Conservation (phyloP, 2,113 vertebrate genomes). For the Emydocephalus ijimae region DNA sequence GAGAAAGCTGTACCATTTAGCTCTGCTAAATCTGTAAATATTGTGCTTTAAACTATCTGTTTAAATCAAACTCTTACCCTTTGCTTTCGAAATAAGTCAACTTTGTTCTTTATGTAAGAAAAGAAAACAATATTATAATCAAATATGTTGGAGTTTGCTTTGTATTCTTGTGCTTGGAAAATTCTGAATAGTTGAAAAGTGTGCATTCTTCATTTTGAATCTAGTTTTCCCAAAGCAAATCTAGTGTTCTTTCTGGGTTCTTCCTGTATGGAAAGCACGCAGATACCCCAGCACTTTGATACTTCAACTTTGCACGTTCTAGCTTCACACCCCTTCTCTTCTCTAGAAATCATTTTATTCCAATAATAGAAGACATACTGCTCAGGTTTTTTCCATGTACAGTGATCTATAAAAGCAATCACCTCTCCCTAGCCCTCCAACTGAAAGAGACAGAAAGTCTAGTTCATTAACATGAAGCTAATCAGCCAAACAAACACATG, state of each 20-base stretch:
- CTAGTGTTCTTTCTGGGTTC: neutral
- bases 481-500: conserved; percentile 23
- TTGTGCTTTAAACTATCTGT: neutral
- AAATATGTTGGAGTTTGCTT: neutral
- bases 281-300: neutral
- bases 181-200: neutral
- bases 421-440: neutral
- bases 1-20: neutral
- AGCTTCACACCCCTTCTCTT: neutral
- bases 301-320: neutral
- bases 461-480: conserved; percentile 41
- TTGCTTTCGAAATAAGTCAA: neutral
- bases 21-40: neutral
- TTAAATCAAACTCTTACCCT: neutral
- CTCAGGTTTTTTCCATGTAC: conserved; percentile 50
- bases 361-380: conserved; percentile 14
- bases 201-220: neutral
- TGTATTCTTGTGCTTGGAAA: neutral
- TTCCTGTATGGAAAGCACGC: neutral
- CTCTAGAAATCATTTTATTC: neutral
- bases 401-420: conserved; percentile 42
- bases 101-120: neutral
- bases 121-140: neutral
- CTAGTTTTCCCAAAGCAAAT: neutral
- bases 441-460: neutral